Evolutionary conservation across 2,888 invertebrate genomes (phyloP), one percentile per base, ranked within the genome.

Genomic region (Margaritifera margaritifera): DNA sequence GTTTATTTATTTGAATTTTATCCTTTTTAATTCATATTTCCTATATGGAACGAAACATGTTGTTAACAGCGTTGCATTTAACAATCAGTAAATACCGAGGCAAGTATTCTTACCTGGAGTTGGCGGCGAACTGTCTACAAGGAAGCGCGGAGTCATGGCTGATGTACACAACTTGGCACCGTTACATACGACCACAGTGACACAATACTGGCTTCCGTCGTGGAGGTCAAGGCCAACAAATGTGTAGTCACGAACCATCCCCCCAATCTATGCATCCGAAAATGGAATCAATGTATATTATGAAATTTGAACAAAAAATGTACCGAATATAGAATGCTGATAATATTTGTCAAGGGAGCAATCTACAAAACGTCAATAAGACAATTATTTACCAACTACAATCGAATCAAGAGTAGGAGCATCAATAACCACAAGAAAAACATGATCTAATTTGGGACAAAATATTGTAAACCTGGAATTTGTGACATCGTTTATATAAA

Each of bases 91-190:
- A n/a, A n/a, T n/a, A n/a, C n/a, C n/a, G n/a, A n/a, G n/a, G n/a
- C n/a, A n/a, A n/a, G 11, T 60, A 27, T n/a, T 11, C 31, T 54
- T 63, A 76, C 78, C 78, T 65, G 71, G 53, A 22, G 69, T 74
- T 60, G 78, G 78, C 1, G 65, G 71, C 0, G 73, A 63, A 52
- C 71, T 71, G 52, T 79, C 78, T 2, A 79, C 69, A 11, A 76
- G 24, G 54, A 77, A 68, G 27, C 64, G 42, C 53, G 18, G 31
- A 1, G 74, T 54, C 6, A 57, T n/a, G 24, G 76, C 69, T 31
- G 69, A 56, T 50, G 72, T 54, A 66, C 78, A 78, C 4, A 75
- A 61, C 42, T 72, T 72, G 15, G 78, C 78, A 15, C 76, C 72
- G 62, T 78, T 78, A 60, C 78, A 78, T 2, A 60, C 64, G 24